A percentile compares a stretch with the other conserved stretches of the same genome.
Evolutionary conservation across 2,797 vertebrate species (phyloP).

Genomic region (Pagetopsis macropterus): DNA sequence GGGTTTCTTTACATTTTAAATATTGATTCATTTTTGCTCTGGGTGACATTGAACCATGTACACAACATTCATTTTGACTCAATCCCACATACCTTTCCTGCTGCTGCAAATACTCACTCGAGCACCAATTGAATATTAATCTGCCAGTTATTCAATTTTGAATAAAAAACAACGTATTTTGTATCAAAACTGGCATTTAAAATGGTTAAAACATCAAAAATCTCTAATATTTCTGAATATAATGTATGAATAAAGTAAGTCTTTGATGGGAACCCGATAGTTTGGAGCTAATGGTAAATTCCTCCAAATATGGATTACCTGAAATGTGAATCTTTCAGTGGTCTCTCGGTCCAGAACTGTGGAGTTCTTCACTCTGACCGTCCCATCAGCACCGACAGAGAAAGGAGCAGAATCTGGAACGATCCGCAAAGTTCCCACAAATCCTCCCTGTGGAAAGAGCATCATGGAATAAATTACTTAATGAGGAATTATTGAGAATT

Average conservation of each 20-base stretch:
- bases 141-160: too few relatives aligned
- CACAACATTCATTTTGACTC: too few relatives aligned
- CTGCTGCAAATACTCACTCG: neutral
- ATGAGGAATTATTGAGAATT: too few relatives aligned
- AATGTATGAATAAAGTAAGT: neutral
- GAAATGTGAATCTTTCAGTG: conserved; percentile 62
- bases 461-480: neutral
- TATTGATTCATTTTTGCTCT: too few relatives aligned
- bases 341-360: conserved; percentile 80
- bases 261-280: neutral
- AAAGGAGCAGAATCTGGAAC: conserved; percentile 76
- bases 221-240: too few relatives aligned
- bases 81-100: too few relatives aligned
- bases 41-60: too few relatives aligned
- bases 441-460: conserved; percentile 79
- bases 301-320: conserved; percentile 67
- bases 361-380: conserved; percentile 77
- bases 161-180: too few relatives aligned
- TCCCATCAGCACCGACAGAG: conserved; percentile 72
- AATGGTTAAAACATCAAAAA: too few relatives aligned
- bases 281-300: neutral
- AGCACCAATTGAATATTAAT: neutral
- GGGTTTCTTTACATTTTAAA: too few relatives aligned
- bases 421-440: conserved; percentile 76
- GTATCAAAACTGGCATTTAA: too few relatives aligned